Evolutionary conservation across 2,888 invertebrate genomes (phyloP).

Genomic region (Diarsia rubi): DNA sequence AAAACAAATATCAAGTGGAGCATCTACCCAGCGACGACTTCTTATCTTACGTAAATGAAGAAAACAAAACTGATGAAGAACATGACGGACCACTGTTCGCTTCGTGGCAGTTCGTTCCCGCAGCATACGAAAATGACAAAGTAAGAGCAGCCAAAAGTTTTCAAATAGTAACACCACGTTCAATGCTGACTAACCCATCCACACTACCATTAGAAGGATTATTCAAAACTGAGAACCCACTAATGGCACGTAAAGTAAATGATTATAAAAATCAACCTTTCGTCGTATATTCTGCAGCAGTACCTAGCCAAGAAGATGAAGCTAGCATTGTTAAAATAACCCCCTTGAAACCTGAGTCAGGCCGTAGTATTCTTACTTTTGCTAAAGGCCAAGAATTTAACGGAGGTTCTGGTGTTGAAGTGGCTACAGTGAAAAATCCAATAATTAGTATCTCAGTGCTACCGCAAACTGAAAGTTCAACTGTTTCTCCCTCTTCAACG

Average conservation of each 20-base stretch:
- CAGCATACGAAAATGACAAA: conserved; percentile 86
- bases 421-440: conserved; percentile 76
- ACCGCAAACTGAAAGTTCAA: conserved; percentile 63
- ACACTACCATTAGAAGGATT: conserved; percentile 93
- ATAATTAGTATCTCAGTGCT: conserved; percentile 76
- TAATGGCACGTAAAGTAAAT: conserved; percentile 76
- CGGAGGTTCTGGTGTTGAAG: conserved; percentile 76
- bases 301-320: conserved; percentile 78
- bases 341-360: conserved; percentile 79
- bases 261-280: conserved; percentile 82
- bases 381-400: conserved; percentile 85
- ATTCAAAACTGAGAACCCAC: conserved; percentile 90
- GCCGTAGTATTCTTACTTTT: conserved; percentile 81
- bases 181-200: conserved; percentile 90
- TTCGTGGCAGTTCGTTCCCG: conserved; percentile 88
- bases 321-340: conserved; percentile 81
- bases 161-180: conserved; percentile 84
- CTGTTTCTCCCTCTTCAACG: conserved; percentile 64
- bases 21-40: conserved; percentile 81
- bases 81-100: conserved; percentile 72
- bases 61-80: conserved; percentile 78
- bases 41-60: conserved; percentile 83
- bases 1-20: conserved; percentile 74
- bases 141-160: conserved; percentile 77
- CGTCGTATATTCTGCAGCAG: conserved; percentile 86